phyloP scores from a whole-genome alignment of 2,113 vertebrate genomes.

The Acinonyx jubatus region DNA sequence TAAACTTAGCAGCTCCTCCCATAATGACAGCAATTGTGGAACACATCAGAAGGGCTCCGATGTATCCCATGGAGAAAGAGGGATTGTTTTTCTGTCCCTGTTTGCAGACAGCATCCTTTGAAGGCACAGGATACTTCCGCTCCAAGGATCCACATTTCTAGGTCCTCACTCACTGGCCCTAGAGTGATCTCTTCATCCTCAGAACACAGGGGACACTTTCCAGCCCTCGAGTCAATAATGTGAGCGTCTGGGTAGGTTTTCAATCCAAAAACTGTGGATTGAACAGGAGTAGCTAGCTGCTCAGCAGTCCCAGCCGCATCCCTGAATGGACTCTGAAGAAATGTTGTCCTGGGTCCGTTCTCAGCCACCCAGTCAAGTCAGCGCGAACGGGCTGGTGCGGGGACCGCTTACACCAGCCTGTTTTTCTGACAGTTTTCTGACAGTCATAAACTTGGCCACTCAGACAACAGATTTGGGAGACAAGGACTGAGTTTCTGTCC shows the following conservation, averaged over 20 bases:
- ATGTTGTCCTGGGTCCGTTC: neutral
- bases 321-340: neutral
- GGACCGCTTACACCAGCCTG: neutral
- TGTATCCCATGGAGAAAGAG: neutral
- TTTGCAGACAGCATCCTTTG: neutral
- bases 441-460: neutral
- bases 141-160: neutral
- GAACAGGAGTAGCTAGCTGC: neutral
- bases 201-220: neutral
- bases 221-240: neutral
- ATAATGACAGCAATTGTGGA: neutral
- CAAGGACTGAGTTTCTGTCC: neutral
- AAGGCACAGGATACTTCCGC: neutral
- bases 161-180: neutral
- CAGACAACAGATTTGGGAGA: neutral
- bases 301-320: neutral
- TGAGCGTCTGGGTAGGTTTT: neutral
- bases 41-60: neutral
- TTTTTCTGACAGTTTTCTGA: neutral
- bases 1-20: neutral
- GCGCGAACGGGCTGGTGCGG: accelerated
- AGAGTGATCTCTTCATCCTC: neutral
- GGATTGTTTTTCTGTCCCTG: neutral
- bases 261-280: neutral
- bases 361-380: neutral